Percentiles rank a stretch among this genome's conserved stretches.
These are phyloP conservation scores for Fistularia tabacaria DNA, from an alignment of 2,797 vertebrate genomes.

Conservation along the genomic window DNA sequence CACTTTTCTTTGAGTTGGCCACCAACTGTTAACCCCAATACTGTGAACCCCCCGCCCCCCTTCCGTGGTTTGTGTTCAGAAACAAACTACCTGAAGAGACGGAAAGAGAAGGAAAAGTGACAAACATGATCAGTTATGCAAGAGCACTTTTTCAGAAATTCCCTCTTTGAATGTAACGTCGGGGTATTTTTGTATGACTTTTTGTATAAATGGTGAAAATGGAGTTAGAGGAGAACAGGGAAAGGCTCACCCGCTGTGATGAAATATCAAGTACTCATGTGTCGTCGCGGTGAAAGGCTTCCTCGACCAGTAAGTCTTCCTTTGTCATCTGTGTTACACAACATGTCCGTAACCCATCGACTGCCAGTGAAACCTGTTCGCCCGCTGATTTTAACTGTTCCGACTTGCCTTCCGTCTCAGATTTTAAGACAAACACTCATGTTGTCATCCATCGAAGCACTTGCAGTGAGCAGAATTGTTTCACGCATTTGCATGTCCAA, in stretches of 20 bases:
- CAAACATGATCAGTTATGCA: constrained; percentile 46
- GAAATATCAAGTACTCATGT: constrained; percentile 33
- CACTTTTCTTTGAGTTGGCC: constrained; percentile 65
- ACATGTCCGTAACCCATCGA: constrained; percentile 16
- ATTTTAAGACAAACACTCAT: constrained; percentile 10
- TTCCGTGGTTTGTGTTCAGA: constrained; percentile 47
- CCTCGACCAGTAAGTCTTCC: constrained; percentile 50
- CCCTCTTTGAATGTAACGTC: constrained; percentile 70
- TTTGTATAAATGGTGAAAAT: constrained; percentile 57
- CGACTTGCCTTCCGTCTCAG: constrained; percentile 45
- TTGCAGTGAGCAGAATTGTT: neutral
- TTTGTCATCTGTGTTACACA: constrained; percentile 26
- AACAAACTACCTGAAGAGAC: constrained; percentile 60
- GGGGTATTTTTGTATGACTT: constrained; percentile 71
- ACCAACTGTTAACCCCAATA: constrained; percentile 69
- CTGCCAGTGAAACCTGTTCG: constrained; percentile 16
- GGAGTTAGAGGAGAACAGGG: constrained; percentile 30
- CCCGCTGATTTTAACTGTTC: constrained; percentile 27
- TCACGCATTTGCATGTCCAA: no score
- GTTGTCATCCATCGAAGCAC: constrained; percentile 24
- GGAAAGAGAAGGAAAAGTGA: constrained; percentile 27
- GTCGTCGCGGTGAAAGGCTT: constrained; percentile 24
- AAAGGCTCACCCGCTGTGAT: constrained; percentile 32
- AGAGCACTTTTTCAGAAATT: constrained; percentile 69
- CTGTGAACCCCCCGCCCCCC: constrained; percentile 68